Conservation (phyloP, 2,797 vertebrate species). For the Choloepus didactylus region DNA sequence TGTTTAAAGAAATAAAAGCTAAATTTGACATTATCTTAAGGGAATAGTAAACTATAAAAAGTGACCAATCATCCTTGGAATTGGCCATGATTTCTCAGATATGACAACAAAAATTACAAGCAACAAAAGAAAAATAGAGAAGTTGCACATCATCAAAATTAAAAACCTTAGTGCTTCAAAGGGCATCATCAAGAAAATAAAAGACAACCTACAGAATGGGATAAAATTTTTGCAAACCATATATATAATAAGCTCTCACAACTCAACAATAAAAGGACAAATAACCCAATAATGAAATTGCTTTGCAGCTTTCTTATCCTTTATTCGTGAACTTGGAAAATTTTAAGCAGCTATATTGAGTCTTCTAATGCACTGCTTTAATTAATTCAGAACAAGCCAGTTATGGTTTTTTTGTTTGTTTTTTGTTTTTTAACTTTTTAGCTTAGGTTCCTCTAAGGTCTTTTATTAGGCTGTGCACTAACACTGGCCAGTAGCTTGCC, state of each 20-base stretch:
- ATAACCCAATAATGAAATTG: background rate
- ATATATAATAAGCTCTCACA: background rate
- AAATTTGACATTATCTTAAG: background rate
- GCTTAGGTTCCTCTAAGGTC: background rate
- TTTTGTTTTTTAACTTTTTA: background rate
- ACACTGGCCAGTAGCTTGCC: background rate
- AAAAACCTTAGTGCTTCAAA: background rate
- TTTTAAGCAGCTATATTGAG: background rate
- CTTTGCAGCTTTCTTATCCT: background rate
- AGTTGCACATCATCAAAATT: background rate
- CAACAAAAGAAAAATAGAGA: background rate
- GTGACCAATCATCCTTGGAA: background rate
- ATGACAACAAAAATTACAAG: background rate
- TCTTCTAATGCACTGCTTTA: background rate
- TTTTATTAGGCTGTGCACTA: background rate
- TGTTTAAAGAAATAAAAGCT: background rate
- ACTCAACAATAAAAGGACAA: background rate
- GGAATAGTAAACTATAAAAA: background rate
- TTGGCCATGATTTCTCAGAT: background rate
- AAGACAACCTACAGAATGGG: background rate
- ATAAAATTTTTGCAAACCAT: background rate
- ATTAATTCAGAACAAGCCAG: background rate
- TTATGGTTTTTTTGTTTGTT: background rate
- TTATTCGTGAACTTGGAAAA: background rate
- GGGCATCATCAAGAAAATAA: background rate